Percentiles rank a stretch among this genome's conserved stretches.
Evolutionary conservation across 1,140 invertebrate species (phyloP).

Genomic region (Nilaparvata lugens): DNA sequence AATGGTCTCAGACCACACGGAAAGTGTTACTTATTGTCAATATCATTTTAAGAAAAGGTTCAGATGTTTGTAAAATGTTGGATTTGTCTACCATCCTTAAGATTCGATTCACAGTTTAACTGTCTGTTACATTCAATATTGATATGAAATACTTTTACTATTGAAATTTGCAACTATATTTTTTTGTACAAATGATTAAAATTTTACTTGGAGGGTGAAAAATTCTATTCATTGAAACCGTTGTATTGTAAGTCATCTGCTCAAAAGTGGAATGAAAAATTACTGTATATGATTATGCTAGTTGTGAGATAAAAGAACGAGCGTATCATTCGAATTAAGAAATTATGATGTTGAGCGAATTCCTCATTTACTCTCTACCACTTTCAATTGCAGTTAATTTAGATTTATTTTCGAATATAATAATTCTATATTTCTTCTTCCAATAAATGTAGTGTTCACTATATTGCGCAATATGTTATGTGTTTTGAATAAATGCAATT

Average conservation of each 20-base stretch:
- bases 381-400: background rate
- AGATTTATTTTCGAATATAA: background rate
- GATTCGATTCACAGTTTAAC: too few species aligned
- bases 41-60: too few species aligned
- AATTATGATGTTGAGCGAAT: background rate
- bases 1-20: too few species aligned
- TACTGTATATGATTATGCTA: background rate
- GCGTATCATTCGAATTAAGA: background rate
- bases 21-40: too few species aligned
- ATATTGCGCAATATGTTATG: conserved; percentile 3
- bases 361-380: background rate
- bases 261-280: background rate
- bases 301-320: background rate
- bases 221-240: too few species aligned
- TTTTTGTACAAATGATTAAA: too few species aligned
- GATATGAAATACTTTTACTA: too few species aligned
- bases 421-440: background rate
- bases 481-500: conserved; percentile 2
- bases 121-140: too few species aligned
- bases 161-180: too few species aligned
- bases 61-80: too few species aligned
- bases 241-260: background rate
- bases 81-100: too few species aligned
- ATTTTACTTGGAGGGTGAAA: too few species aligned
- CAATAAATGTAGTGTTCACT: conserved; percentile 5